Evolutionary conservation across 2,113 vertebrate species (phyloP).

Genomic region (Pagrus major): DNA sequence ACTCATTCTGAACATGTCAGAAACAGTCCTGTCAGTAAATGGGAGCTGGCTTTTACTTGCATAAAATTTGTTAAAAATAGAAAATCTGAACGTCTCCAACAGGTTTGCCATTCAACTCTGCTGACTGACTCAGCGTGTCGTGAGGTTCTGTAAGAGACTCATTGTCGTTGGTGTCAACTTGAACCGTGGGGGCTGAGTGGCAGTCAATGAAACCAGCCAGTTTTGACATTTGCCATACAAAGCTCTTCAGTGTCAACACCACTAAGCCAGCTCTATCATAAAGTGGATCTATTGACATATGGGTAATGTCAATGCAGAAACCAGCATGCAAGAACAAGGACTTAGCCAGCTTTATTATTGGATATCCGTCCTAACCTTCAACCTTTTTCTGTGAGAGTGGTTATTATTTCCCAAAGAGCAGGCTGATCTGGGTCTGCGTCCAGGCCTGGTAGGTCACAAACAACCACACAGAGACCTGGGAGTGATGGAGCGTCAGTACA

Average conservation of each 20-base stretch:
- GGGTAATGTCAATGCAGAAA: conserved; percentile 46
- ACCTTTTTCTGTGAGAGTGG: conserved; percentile 28
- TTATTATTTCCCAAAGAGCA: conserved; percentile 53
- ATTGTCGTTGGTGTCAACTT: conserved; percentile 45
- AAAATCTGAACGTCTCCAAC: conserved; percentile 26
- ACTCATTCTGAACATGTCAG: conserved; percentile 3
- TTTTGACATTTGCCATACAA: conserved; percentile 62
- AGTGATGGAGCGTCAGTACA: conserved; percentile 55
- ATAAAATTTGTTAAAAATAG: conserved; percentile 38
- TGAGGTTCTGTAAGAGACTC: conserved; percentile 39
- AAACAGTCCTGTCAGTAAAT: conserved; percentile 3
- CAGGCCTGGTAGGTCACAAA: conserved; percentile 40
- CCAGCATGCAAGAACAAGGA: conserved; percentile 32
- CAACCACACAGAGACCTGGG: conserved; percentile 41
- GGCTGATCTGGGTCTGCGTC: conserved; percentile 22
- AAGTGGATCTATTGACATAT: conserved; percentile 59
- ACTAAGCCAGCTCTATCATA: conserved; percentile 34
- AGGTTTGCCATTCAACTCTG: conserved; percentile 56
- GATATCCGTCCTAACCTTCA: conserved; percentile 55
- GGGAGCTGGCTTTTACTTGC: conserved; percentile 9
- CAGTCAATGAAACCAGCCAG: conserved; percentile 55
- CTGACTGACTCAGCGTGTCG: conserved; percentile 45
- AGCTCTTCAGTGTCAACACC: conserved; percentile 49
- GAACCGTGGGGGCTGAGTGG: conserved; percentile 33
- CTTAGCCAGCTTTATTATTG: conserved; percentile 38